Evolutionary conservation across 2,797 vertebrate species (phyloP), one percentile per base, ranked within the genome.

Genomic region (Podarcis lilfordi): DNA sequence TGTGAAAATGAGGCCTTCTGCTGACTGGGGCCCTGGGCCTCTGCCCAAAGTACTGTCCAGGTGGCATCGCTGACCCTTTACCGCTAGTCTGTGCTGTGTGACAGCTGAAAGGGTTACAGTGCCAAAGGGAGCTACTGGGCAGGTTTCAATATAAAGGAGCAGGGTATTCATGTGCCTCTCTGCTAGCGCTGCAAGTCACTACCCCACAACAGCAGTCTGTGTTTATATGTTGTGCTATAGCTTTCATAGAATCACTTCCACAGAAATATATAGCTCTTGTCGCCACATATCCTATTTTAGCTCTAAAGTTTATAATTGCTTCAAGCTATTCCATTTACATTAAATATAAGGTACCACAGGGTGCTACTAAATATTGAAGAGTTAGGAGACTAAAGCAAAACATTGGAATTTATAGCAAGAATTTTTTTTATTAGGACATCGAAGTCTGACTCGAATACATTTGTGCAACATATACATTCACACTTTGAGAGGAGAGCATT

Each of bases 341-440:
- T 93, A 92, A 90, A 86, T 72, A 74, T 75, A 87, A 88, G 83
- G 69, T 1, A 1, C 13, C 19, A 35, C 87, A 72, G 89, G 90
- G 88, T 45, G 2, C 35, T 91, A 85, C 75, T 94, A 89, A 93
- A 92, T 95, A 92, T 92, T 91, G 87, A 92, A 86, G 32, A 85
- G 29, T 89, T 91, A 84, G n/a, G 68, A 86, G 43, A 82, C 4
- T 37, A 86, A 92, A 92, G 45, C 78, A 89, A 83, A 92, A 92
- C 89, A 91, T 91, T 86, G 84, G 89, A 75, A 68, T 88, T 85
- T n/a, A 89, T 94, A 87, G 80, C 90, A 80, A 71, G 68, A 43
- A 1, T 19, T 82, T 89, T 88, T 55, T 71, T 78, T 88, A 11
- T 81, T 61, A 59, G 40, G 74, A 85, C 64, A 21, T 76, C 2